Conservation (phyloP, 2,113 vertebrate species). For the Holacanthus passer region DNA sequence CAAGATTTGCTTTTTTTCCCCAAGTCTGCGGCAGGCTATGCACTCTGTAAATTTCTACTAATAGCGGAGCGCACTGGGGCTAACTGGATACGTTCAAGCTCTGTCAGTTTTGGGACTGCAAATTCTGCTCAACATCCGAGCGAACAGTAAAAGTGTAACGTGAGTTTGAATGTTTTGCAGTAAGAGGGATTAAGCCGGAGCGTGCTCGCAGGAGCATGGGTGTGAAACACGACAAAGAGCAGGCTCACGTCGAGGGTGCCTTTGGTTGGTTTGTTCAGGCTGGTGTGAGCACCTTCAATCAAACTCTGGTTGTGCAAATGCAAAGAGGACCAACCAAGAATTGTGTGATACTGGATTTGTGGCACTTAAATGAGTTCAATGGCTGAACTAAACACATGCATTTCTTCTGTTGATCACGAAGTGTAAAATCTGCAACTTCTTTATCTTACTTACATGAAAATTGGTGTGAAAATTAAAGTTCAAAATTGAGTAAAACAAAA, state of each 20-base stretch:
- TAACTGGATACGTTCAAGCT: slow-evolving; percentile 7
- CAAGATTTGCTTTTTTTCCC: slow-evolving; percentile 69
- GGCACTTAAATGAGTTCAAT: neutral
- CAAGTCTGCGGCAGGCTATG: slow-evolving; percentile 22
- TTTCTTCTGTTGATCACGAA: neutral
- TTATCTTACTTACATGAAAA: neutral
- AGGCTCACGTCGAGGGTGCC: neutral
- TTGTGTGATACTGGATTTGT: neutral
- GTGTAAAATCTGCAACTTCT: neutral
- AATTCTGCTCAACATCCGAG: neutral
- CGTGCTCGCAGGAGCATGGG: neutral
- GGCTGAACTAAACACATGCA: neutral
- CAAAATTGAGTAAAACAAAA: neutral
- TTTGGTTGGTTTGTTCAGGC: neutral
- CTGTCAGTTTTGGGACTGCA: slow-evolving; percentile 14
- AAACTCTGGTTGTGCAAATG: neutral
- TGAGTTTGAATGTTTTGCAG: neutral
- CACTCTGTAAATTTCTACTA: slow-evolving; percentile 34
- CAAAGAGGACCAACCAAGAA: neutral
- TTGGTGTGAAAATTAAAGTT: neutral
- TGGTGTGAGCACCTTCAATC: neutral
- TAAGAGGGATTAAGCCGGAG: neutral
- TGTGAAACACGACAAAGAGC: neutral
- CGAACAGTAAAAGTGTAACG: slow-evolving; percentile 21
- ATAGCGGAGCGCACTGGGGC: slow-evolving; percentile 23